phyloP scores from a whole-genome alignment of 2,113 vertebrate genomes.

The Pteropus alecto region DNA sequence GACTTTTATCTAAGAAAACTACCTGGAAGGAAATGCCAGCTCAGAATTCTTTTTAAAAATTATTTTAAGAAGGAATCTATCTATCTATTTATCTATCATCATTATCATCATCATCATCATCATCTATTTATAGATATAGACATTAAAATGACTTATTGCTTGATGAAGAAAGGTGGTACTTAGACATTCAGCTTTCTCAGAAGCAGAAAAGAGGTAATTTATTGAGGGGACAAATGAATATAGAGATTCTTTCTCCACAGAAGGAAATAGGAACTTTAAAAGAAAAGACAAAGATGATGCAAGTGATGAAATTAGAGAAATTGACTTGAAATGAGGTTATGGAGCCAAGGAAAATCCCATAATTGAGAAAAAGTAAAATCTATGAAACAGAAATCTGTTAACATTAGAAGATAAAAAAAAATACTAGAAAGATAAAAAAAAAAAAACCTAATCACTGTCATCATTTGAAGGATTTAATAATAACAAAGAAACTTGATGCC shows the following conservation, averaged over 20 bases:
- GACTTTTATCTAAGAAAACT: neutral
- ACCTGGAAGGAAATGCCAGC: neutral
- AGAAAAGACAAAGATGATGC: rapidly evolving
- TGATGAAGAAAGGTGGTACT: neutral
- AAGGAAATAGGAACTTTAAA: neutral
- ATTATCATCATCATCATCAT: neutral
- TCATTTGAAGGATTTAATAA: slow-evolving; percentile 1
- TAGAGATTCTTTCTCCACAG: neutral
- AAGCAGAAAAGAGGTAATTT: neutral
- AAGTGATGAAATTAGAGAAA: rapidly evolving
- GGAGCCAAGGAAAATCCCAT: neutral
- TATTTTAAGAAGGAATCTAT: neutral
- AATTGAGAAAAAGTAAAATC: neutral
- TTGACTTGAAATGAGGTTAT: rapidly evolving
- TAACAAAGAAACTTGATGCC: neutral
- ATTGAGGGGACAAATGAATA: neutral
- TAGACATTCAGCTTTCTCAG: neutral
- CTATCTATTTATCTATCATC: neutral
- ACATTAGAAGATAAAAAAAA: neutral
- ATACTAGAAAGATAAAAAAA: neutral
- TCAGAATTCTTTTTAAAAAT: neutral
- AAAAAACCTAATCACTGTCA: neutral
- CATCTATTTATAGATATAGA: neutral
- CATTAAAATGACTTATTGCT: neutral
- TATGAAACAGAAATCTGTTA: neutral